phyloP scores from a whole-genome alignment of 2,888 invertebrate genomes.

The Acleris emargana region DNA sequence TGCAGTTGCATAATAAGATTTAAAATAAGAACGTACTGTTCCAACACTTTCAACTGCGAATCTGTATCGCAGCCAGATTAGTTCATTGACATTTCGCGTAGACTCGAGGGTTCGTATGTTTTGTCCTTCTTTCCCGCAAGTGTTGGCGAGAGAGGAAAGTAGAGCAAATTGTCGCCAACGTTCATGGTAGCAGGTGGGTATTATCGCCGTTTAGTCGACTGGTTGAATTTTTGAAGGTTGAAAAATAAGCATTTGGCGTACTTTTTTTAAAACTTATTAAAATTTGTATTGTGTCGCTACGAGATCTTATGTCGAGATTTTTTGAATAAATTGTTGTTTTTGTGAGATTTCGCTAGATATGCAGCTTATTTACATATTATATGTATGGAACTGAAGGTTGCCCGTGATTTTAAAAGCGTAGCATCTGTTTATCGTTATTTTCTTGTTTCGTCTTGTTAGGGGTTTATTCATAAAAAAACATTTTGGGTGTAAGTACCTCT shows the following conservation, averaged over 20 bases:
- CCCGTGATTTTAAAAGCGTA: no score
- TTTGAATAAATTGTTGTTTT: background rate
- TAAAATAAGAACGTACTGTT: slow-evolving; percentile 5
- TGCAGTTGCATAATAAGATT: background rate
- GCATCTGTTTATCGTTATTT: no score
- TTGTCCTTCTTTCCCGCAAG: slow-evolving; percentile 44
- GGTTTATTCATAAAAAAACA: no score
- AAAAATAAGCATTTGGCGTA: slow-evolving; percentile 52
- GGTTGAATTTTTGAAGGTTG: slow-evolving; percentile 80
- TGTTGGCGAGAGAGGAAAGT: slow-evolving; percentile 52
- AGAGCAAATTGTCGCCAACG: slow-evolving; percentile 67
- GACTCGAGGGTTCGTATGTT: slow-evolving; percentile 53
- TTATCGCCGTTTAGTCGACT: slow-evolving; percentile 69
- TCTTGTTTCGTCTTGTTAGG: no score
- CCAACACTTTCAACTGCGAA: slow-evolving; percentile 27
- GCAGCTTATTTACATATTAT: no score
- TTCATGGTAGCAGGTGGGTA: slow-evolving; percentile 76
- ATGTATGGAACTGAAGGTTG: no score
- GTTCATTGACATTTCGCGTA: slow-evolving; percentile 78
- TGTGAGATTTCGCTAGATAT: no score
- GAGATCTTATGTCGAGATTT: background rate
- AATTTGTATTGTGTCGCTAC: slow-evolving; percentile 9
- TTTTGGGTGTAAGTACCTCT: no score
- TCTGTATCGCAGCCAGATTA: slow-evolving; percentile 69
- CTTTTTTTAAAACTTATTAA: slow-evolving; percentile 29